These are phyloP conservation scores for Apteryx mantelli DNA, from an alignment of 2,113 vertebrate species.

Conservation along the genomic window DNA sequence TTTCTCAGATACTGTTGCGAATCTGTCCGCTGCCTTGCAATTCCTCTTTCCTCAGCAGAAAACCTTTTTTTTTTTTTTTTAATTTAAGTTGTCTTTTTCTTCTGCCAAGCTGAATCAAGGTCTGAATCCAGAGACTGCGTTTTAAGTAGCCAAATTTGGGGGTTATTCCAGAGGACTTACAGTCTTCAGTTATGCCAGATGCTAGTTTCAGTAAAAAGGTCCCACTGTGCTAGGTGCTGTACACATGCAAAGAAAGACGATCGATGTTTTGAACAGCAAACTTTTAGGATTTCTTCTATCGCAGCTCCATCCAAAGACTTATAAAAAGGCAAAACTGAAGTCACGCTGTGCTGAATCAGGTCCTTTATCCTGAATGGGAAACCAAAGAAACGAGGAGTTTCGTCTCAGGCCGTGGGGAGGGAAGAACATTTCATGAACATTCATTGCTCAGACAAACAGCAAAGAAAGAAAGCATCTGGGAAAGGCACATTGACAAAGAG, in stretches of 20 bases:
- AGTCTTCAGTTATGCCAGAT: neutral
- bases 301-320: neutral
- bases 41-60: neutral
- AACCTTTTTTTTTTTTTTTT: fast-evolving
- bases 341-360: neutral
- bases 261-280: neutral
- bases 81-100: neutral
- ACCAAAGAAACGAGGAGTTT: neutral
- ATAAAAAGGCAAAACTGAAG: neutral
- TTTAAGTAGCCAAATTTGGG: neutral
- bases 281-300: neutral
- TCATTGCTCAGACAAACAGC: conserved; percentile 24
- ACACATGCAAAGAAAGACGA: neutral
- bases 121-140: neutral
- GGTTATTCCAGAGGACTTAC: neutral
- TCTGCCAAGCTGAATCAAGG: neutral
- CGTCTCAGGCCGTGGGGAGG: neutral
- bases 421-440: neutral
- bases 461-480: neutral
- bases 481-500: conserved; percentile 71
- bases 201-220: neutral
- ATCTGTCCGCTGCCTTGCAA: neutral
- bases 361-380: neutral
- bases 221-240: neutral
- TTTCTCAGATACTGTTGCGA: neutral